Base-by-base conservation (phyloP, 2,888 invertebrate genomes). In the Spodoptera littoralis region DNA sequence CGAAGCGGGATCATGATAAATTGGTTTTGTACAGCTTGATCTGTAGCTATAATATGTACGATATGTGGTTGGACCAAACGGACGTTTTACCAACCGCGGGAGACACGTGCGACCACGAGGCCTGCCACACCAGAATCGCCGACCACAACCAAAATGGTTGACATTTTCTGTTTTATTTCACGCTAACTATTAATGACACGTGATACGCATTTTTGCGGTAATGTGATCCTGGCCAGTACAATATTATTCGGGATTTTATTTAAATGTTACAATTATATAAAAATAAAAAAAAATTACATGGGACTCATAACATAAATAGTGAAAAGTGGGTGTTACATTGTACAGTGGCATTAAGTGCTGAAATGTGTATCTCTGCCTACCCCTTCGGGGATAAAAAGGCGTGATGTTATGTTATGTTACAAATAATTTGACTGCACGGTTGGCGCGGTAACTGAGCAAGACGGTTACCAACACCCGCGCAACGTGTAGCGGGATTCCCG, bases 101-200 rank as follows among this genome's bases (percentile, higher is more conserved):
- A 50, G 49, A 43, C 49, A 60, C 47, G 49, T 43, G 55, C 45
- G 42, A 64, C 67, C 69, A 78, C 69, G 36, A 9, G 43, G 8
- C 44, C 8, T 42, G 49, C 71, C 72, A 50, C 59, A 48, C 51
- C 76, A 56, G 57, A 60, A 59, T 48, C 56, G 13, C 47, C 42
- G 42, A 71, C 73, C 71, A 49, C 65, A 8, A 13, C 24, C 48
- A 60, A 62, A 43, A 63, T 47, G 44, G 45, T 36, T 41, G 53
- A 24, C 44, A 56, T 66, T 64, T 65, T 70, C 53, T 45, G 56
- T 63, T 71, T 70, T 66, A 71, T 71, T 58, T 51, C 48, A 3
- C 50, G 44, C 42, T 46, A 54, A 65, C 11, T 42, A 51, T 63
- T 58, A 58, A 58, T 69, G 54, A 41, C 41, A 42, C 4, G 18